A percentile compares a stretch with the other conserved stretches of the same genome.
Evolutionary conservation across 2,888 invertebrate species (phyloP).

Genomic region (Adelphocoris suturalis): DNA sequence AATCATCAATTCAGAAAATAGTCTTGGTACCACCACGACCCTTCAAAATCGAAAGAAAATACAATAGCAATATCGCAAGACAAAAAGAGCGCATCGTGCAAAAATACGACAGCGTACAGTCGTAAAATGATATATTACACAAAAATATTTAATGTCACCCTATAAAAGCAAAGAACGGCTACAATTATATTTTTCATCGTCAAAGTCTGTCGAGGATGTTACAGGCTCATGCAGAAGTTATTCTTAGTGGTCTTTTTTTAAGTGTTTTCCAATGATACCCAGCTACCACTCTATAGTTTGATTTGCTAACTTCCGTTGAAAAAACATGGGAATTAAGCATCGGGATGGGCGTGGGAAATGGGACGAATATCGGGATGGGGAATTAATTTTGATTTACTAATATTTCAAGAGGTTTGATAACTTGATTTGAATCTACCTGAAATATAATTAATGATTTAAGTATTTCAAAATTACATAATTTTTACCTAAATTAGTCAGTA

Average conservation of each 20-base stretch:
- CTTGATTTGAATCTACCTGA: no score
- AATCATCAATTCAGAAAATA: no score
- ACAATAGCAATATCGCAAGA: no score
- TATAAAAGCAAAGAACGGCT: slow-evolving; percentile 3
- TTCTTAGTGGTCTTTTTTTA: background rate
- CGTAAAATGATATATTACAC: background rate
- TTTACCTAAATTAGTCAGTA: no score
- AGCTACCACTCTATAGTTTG: background rate
- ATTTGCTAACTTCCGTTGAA: background rate
- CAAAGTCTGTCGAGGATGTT: background rate
- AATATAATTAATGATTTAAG: no score
- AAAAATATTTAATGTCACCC: slow-evolving; percentile 12
- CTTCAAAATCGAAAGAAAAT: background rate
- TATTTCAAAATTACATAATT: no score
- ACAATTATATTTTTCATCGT: slow-evolving; percentile 11
- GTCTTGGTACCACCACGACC: no score
- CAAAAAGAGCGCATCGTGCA: background rate
- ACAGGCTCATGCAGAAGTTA: background rate
- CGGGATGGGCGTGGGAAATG: no score
- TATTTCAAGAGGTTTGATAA: no score
- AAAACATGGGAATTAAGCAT: no score
- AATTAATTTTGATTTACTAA: no score
- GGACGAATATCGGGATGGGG: no score
- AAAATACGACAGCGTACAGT: background rate
- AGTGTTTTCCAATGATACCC: background rate